Evolutionary conservation across 2,113 vertebrate species (phyloP).

Genomic region (Centropristis striata): DNA sequence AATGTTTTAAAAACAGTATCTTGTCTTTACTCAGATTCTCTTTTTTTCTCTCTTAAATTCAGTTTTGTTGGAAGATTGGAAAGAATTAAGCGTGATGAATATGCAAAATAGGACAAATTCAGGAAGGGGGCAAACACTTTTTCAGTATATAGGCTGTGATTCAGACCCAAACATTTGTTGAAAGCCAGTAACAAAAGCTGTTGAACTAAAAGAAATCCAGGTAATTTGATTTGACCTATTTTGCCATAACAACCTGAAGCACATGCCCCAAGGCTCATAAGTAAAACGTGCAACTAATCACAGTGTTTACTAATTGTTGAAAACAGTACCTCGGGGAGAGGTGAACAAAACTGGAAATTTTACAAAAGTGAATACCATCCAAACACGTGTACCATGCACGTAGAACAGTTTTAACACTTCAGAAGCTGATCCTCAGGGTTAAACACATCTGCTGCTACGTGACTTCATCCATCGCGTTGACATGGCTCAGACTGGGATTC

Average conservation of each 20-base stretch:
- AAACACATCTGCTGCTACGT: neutral
- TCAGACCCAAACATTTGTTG: neutral
- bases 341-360: neutral
- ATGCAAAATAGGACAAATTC: neutral
- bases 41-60: neutral
- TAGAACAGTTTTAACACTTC: neutral
- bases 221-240: neutral
- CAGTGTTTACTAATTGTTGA: neutral
- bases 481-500: constrained; percentile 7
- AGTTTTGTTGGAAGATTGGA: neutral
- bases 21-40: too few species aligned
- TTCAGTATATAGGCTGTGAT: neutral
- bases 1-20: too few species aligned
- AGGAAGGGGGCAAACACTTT: neutral
- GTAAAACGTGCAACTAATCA: neutral
- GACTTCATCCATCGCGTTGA: neutral
- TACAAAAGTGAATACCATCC: neutral
- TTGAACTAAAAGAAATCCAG: neutral
- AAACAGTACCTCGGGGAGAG: neutral
- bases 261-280: too few species aligned
- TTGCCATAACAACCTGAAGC: neutral
- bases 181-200: neutral
- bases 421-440: constrained; percentile 9
- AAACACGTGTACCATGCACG: neutral
- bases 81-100: neutral